Base-by-base conservation (phyloP, 1,140 invertebrate genomes). In the Pseudomyrmex pallidus region DNA sequence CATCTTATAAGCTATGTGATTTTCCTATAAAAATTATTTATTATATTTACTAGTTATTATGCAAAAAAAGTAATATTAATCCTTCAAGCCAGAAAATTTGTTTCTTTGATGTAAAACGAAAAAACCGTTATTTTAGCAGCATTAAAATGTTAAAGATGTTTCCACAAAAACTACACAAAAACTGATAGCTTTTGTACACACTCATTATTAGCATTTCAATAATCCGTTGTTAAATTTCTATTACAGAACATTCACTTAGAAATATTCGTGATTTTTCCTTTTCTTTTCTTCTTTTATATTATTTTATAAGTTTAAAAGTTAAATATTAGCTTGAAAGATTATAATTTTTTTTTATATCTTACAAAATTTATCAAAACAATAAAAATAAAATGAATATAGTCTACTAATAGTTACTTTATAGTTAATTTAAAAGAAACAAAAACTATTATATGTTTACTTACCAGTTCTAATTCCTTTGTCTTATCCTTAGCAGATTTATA, bases 401-500 rank as follows among this genome's bases (percentile, higher is more conserved):
- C 35, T 7, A 35, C 5, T 7, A 35, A 35, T 25, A 25, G 25
- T 35, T 35, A 35, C 62, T 62, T 62, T 25, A 73, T 5, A 62
- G 52, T 63, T 63, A 22, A 56, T 64, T 48, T 56, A 64, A 66
- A 5, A 57, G 8, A 20, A 62, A 0, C 54, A 70, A 83, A 68
- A 48, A n/a, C 54, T 35, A 5, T 17, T 17, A 20, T 4, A 52
- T 57, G 35, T 46, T 35, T 61, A 85, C 84, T 84, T 89, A 92
- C 91, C 70, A 90, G 61, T 74, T 90, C 85, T 13, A 92, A 50
- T 66, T 87, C 83, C 0, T 82, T 80, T 50, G 87, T 13, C 44
- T 92, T 91, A 35, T 86, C 82, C 59, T 87, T 54, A 9, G 59
- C 56, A 12, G 68, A 17, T 77, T 88, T 86, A 52, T 89, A 88